phyloP scores from a whole-genome alignment of 2,113 vertebrate species.

The Edolisoma coerulescens region DNA sequence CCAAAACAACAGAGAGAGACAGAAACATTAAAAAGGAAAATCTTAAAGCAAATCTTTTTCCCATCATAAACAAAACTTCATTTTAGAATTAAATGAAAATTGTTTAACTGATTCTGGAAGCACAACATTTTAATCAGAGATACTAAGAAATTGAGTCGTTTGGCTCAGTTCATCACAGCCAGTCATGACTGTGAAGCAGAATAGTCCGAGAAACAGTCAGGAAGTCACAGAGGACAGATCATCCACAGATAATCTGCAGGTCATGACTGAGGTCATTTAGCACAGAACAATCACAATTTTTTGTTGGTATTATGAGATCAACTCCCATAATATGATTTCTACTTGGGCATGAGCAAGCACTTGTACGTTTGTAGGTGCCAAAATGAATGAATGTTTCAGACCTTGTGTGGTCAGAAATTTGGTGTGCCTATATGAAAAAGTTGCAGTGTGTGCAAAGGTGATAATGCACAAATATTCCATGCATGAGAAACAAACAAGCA shows the following conservation, averaged over 20 bases:
- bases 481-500: neutral
- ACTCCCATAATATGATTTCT: neutral
- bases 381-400: neutral
- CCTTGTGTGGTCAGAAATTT: neutral
- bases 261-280: slow-evolving; percentile 33
- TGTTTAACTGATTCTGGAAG: neutral
- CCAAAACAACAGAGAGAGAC: neutral
- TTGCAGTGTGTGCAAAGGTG: neutral
- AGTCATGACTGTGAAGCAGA: neutral
- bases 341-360: neutral
- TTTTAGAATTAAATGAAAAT: neutral
- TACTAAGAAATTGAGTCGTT: slow-evolving; percentile 15
- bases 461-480: neutral
- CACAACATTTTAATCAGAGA: neutral
- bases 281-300: neutral
- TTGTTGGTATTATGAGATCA: slow-evolving; percentile 3
- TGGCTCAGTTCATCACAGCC: neutral
- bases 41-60: neutral
- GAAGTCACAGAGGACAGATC: slow-evolving; percentile 11
- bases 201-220: neutral
- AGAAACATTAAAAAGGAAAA: neutral
- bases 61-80: neutral
- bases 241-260: slow-evolving; percentile 34
- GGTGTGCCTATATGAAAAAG: neutral
- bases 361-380: neutral